Base-by-base conservation (phyloP, 2,797 vertebrate species). In the Amblyraja radiata region DNA sequence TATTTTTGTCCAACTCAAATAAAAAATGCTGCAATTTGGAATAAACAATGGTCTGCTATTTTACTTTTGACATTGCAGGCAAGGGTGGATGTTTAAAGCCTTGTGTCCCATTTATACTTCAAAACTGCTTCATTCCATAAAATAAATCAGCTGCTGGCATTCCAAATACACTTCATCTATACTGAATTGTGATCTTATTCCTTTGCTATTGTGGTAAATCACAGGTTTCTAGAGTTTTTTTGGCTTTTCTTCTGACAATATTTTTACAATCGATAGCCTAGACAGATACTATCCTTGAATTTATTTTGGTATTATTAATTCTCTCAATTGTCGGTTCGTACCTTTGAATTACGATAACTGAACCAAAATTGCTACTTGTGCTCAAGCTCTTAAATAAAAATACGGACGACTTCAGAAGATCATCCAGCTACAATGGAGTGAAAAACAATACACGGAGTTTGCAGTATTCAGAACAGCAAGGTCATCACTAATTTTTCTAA, bases 11-110 rank as follows among this genome's bases (percentile, higher is more conserved):
- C 84, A 68, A 88, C 61, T 65, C 84, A 88, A 65, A 88, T 88
- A n/a, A 63, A 88, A 88, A 68, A 88, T 88, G 61, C 84, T 88
- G 63, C 84, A 88, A 88, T 88, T 88, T 68, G n/a, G 63, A 88
- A 68, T 88, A 32, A 88, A 63, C 58, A 88, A 88, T 18, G n/a
- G 16, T n/a, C 61, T 88, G 84, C 84, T 88, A 88, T 88, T 68
- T 88, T 63, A 88, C 6, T 32, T 68, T 88, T 88, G 84, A 65
- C 61, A 88, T 88, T 88, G 61, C 61, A 36, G 28, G 63, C 14
- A 65, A 88, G 84, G 65, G 84, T 78, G 11, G 13, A 78, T 78
- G 77, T 68, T 88, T 88, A 68, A 63, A 88, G 84, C 28, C 61
- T 86, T 88, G 61, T 65, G 65, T 65, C 61, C 61, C 84, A 88